phyloP scores from a whole-genome alignment of 2,113 vertebrate genomes.

The Cyanocitta stelleri region DNA sequence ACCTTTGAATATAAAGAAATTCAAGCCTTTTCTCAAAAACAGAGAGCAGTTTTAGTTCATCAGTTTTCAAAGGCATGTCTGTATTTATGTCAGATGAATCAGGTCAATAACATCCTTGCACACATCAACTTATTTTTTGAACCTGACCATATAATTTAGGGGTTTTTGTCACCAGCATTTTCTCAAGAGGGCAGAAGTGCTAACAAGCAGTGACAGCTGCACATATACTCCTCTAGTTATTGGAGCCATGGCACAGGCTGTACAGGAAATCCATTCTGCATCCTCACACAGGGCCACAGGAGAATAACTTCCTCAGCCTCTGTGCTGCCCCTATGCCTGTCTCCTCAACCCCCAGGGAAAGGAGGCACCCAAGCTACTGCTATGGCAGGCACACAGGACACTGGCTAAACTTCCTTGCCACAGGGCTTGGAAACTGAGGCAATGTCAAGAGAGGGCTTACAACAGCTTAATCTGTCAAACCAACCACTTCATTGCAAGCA shows the following conservation, averaged over 20 bases:
- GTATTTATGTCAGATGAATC: background rate
- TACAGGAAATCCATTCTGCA: background rate
- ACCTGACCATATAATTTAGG: background rate
- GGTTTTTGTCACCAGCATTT: background rate
- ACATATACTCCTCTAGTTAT: accelerated
- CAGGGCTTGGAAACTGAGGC: background rate
- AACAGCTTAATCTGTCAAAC: background rate
- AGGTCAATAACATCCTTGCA: background rate
- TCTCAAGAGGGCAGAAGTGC: background rate
- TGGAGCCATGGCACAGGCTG: background rate
- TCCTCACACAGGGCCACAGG: background rate
- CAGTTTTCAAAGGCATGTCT: background rate
- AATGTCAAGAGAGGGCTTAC: background rate
- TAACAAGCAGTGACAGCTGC: background rate
- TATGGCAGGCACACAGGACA: background rate
- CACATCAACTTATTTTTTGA: background rate
- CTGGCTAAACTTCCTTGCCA: background rate
- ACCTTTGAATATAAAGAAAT: background rate
- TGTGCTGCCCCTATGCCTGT: accelerated
- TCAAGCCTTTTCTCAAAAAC: background rate
- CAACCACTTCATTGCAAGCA: background rate
- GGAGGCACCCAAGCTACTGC: background rate
- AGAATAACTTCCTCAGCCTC: background rate
- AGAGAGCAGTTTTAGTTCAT: background rate
- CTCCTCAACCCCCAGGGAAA: background rate